Base-by-base conservation (phyloP, 2,888 invertebrate species). In the Eulithis testata region DNA sequence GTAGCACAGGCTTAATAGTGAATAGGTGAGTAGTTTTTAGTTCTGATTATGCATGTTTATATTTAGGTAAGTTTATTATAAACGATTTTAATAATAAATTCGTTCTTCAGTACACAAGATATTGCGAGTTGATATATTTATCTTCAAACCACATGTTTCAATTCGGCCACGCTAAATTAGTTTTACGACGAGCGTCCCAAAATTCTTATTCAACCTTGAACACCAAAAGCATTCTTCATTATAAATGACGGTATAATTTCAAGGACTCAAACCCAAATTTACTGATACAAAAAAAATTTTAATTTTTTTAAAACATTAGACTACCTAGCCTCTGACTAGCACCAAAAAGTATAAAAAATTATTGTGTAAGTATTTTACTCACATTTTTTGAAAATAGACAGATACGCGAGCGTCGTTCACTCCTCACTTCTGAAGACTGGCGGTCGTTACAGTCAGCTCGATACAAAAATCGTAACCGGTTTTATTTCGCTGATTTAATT, bases 391-490 rank as follows among this genome's bases (percentile, higher is more conserved):
- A 9, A 3, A 27, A 1, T 11, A 1, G 21, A 14, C 27, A n/a
- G 4, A 12, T 6, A 43, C 54, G 43, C 54, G n/a, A 54, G 43
- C 21, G 54, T 21, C 14, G 21, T 11, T n/a, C 21, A 44, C 54
- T 21, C 27, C 27, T 43, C 27, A 7, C 54, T 43, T 11, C 27
- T 7, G 27, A 54, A 54, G 54, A 54, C 54, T 54, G 54, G 14
- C 43, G 9, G 21, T 5, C 4, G 9, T 40, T 8, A 12, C 53
- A 12, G 40, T 11, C 37, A 3, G 21, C 11, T 52, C 11, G 31
- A 21, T 4, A 9, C 11, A 11, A 51, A 31, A 6, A 11, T n/a
- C 4, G 11, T 31, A 51, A 51, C 51, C 1, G 31, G 51, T 51
- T 51, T 47, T 7, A 6, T 14, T 12, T 11, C 21, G 9, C 7